A percentile compares a stretch with the other conserved stretches of the same genome.
These are phyloP conservation scores for Odontocolon sp. DNA, from an alignment of 2,888 invertebrate genomes.

Conservation along the genomic window DNA sequence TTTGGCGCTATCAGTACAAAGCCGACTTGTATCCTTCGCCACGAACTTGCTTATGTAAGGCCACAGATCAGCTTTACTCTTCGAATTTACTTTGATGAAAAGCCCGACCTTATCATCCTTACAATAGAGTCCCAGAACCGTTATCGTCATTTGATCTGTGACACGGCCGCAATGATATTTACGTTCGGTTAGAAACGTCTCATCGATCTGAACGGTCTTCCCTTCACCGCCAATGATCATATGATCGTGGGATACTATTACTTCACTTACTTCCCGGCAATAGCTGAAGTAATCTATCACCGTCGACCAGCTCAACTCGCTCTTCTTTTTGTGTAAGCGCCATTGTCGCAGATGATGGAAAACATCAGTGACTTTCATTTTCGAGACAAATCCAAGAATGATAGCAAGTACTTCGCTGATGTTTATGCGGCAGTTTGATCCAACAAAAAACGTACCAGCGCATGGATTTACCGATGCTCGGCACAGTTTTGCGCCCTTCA, in stretches of 20 bases:
- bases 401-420: too few species aligned
- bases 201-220: too few species aligned
- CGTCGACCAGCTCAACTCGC: too few species aligned
- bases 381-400: too few species aligned
- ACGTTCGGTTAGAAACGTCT: slow-evolving; percentile 41
- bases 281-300: too few species aligned
- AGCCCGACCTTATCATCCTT: slow-evolving; percentile 53
- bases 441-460: too few species aligned
- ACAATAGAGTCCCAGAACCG: slow-evolving; percentile 50
- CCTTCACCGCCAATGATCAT: slow-evolving; percentile 27
- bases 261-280: slow-evolving; percentile 44
- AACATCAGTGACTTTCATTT: too few species aligned
- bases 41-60: slow-evolving; percentile 46
- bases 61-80: slow-evolving; percentile 49
- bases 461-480: too few species aligned
- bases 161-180: not conserved
- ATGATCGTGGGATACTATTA: slow-evolving; percentile 47
- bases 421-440: too few species aligned
- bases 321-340: too few species aligned
- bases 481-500: too few species aligned
- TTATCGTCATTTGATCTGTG: slow-evolving; percentile 40
- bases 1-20: slow-evolving; percentile 52
- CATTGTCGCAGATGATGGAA: too few species aligned
- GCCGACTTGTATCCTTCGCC: slow-evolving; percentile 23
- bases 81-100: slow-evolving; percentile 26